Conservation (phyloP, 2,113 vertebrate genomes). For the Passer montanus region DNA sequence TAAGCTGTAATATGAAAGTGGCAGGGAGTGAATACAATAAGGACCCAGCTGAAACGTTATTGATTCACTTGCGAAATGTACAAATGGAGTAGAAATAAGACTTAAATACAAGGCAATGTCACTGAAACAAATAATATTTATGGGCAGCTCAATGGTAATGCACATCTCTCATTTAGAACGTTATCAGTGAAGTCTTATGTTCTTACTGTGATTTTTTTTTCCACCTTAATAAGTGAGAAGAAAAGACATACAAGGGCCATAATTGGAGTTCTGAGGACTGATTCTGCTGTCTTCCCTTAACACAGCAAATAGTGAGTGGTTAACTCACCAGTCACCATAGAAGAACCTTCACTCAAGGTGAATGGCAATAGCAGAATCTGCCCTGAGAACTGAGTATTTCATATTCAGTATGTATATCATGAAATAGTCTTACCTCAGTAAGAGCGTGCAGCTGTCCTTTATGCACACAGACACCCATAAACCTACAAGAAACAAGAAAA, state of each 20-base stretch:
- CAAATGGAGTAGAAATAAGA: neutral
- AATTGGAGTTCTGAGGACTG: neutral
- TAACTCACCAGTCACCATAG: neutral
- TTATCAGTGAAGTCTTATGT: neutral
- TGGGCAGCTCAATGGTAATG: neutral
- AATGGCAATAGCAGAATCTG: neutral
- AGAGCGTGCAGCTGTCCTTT: constrained; percentile 96
- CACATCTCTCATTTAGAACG: neutral
- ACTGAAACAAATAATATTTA: neutral
- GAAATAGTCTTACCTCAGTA: constrained; percentile 89
- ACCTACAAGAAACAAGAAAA: constrained; percentile 81
- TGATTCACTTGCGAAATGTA: neutral
- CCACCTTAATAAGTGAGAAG: neutral
- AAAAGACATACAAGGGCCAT: neutral
- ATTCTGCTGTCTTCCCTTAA: neutral
- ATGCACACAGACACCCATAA: constrained; percentile 97
- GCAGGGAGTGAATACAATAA: neutral
- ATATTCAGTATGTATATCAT: neutral
- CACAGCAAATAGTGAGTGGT: neutral
- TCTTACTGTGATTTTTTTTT: neutral
- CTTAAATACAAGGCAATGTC: neutral
- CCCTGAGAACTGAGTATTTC: neutral
- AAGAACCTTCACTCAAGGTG: neutral
- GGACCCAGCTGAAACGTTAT: neutral
- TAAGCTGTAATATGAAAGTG: neutral